Evolutionary conservation across 1,140 invertebrate species (phyloP).

Genomic region (Chionoecetes opilio): DNA sequence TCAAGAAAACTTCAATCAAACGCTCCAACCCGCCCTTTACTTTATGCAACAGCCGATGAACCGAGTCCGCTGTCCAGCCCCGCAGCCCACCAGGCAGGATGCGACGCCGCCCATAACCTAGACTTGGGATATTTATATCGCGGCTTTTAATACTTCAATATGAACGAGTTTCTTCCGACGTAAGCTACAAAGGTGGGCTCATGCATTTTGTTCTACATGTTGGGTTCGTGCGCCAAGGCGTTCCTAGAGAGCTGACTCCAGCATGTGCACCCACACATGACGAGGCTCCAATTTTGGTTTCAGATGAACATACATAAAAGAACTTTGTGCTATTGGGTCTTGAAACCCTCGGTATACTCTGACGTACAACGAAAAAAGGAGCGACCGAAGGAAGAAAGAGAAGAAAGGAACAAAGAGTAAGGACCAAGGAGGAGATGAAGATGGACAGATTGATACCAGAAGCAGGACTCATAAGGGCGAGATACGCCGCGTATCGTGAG

Average conservation of each 20-base stretch:
- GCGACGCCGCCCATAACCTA: slow-evolving; percentile 13
- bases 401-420: slow-evolving; percentile 39
- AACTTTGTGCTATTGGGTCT: slow-evolving; percentile 3
- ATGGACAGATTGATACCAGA: slow-evolving; percentile 24
- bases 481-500: neutral
- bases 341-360: neutral
- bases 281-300: neutral
- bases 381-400: neutral
- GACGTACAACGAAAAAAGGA: neutral
- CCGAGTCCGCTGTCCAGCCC: slow-evolving; percentile 33
- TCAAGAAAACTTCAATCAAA: slow-evolving; percentile 68
- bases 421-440: neutral
- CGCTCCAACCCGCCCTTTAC: slow-evolving; percentile 46
- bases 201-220: neutral
- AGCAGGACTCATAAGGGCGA: neutral
- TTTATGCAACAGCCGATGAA: slow-evolving; percentile 56
- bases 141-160: neutral
- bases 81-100: neutral
- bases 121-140: neutral
- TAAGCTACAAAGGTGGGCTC: neutral
- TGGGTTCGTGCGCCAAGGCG: neutral
- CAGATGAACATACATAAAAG: neutral
- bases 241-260: neutral
- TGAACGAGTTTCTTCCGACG: neutral
- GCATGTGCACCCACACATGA: neutral